Conservation (phyloP, 2,113 vertebrate species). For the Ahaetulla prasina region DNA sequence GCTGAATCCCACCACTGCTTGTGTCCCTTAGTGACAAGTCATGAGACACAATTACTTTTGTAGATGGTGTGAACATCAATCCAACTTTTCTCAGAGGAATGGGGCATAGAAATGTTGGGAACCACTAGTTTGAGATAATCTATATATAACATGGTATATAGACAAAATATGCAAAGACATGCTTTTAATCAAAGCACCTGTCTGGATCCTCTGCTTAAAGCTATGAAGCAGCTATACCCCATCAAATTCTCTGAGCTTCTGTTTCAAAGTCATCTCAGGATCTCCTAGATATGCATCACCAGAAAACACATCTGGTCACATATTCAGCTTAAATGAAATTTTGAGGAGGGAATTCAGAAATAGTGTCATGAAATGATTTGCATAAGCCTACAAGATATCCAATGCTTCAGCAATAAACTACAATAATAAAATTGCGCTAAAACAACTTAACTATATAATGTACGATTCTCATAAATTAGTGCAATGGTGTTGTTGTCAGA, state of each 20-base stretch:
- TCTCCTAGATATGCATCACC: neutral
- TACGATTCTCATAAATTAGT: neutral
- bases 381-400: neutral
- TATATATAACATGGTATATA: neutral
- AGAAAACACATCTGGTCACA: neutral
- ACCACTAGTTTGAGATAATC: neutral
- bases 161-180: neutral
- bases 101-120: neutral
- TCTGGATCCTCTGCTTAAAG: neutral
- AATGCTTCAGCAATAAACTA: neutral
- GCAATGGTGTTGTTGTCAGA: neutral
- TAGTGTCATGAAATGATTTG: neutral
- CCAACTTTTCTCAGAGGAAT: neutral
- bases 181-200: neutral
- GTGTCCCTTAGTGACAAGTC: neutral
- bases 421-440: neutral
- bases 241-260: neutral
- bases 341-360: neutral
- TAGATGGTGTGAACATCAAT: neutral
- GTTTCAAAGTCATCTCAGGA: neutral
- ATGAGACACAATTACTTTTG: neutral
- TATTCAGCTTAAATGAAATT: neutral
- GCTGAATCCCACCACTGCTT: too few relatives aligned
- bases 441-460: neutral
- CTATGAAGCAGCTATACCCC: neutral